A percentile compares a stretch with the other conserved stretches of the same genome.
These are phyloP conservation scores for Periplaneta americana DNA, from an alignment of 1,140 invertebrate species.

Conservation along the genomic window DNA sequence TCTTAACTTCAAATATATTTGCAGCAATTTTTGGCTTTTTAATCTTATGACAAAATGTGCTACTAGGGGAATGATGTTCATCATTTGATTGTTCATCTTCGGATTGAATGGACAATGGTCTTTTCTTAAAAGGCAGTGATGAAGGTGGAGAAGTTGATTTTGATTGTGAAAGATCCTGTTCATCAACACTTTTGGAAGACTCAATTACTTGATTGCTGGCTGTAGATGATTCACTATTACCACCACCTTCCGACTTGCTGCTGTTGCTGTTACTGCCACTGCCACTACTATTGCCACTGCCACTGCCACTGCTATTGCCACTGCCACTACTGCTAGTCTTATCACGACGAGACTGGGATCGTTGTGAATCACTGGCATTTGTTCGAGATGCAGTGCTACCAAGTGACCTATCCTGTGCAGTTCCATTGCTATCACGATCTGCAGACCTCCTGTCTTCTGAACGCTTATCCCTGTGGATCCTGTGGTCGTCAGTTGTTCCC, in stretches of 20 bases:
- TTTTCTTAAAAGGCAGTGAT: slow-evolving; percentile 13
- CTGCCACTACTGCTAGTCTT: not conserved
- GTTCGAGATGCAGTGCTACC: not conserved
- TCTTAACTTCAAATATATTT: slow-evolving; percentile 25
- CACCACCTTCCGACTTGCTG: not conserved
- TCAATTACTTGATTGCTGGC: not conserved
- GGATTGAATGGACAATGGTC: not conserved
- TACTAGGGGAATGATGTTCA: not conserved
- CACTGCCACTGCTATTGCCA: not conserved
- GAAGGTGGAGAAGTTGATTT: not conserved
- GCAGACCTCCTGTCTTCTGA: slow-evolving; percentile 14
- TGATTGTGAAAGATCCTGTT: not conserved
- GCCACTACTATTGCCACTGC: not conserved
- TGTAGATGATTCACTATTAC: not conserved
- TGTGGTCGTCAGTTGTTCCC: slow-evolving; percentile 5
- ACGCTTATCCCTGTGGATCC: not conserved
- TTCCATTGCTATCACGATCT: slow-evolving; percentile 13
- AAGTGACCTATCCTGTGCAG: not conserved
- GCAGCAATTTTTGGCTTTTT: slow-evolving; percentile 28
- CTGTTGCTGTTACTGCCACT: not conserved
- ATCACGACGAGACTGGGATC: not conserved
- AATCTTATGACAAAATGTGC: slow-evolving; percentile 1
- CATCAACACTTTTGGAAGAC: not conserved
- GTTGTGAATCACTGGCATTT: not conserved
- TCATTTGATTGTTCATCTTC: not conserved